Evolutionary conservation across 1,140 invertebrate species (phyloP), one percentile per base, ranked within the genome.

Genomic region (Trichogramma pretiosum): DNA sequence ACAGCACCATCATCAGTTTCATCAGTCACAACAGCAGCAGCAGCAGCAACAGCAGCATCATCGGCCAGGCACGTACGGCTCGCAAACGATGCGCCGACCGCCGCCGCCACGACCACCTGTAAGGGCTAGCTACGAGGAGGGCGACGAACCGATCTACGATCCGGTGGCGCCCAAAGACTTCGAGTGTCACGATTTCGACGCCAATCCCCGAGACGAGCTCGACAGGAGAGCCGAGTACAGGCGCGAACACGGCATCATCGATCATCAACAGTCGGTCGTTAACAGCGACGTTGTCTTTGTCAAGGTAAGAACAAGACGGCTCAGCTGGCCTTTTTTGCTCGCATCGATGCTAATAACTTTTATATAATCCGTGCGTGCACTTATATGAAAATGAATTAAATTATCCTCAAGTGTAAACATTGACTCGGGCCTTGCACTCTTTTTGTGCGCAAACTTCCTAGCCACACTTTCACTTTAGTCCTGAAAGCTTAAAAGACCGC

Each of bases 171-270:
- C 69, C 2, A 58, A 62, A 21, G 68, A 68, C 42, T 70, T 67
- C 53, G 68, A 72, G 40, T 62, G 64, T 8, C 69, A 72, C 48
- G 68, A 72, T 45, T 72, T 72, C 38, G 69, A 72, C 23, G 67
- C 67, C 0, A 71, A 70, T 57, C 65, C 67, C 1, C 56, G 58
- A 7, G 68, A 72, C 21, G 67, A 68, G 28, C 59, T 64, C 3
- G 68, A 68, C 56, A 57, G 65, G 9, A 60, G 67, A 11, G 51
- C 65, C 22, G 57, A 64, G 45, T 67, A 61, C 45, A 59, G 66
- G 21, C 61, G 63, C n/a, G 63, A 68, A 33, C 62, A 59, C 38
- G 54, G 44, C 13, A 56, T 46, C 35, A 59, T 40, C 46, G 63
- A 67, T 17, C 7, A 9, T 3, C 23, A 14, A 2, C 45, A 19